phyloP scores from a whole-genome alignment of 2,113 vertebrate genomes.

The Abramis brama region DNA sequence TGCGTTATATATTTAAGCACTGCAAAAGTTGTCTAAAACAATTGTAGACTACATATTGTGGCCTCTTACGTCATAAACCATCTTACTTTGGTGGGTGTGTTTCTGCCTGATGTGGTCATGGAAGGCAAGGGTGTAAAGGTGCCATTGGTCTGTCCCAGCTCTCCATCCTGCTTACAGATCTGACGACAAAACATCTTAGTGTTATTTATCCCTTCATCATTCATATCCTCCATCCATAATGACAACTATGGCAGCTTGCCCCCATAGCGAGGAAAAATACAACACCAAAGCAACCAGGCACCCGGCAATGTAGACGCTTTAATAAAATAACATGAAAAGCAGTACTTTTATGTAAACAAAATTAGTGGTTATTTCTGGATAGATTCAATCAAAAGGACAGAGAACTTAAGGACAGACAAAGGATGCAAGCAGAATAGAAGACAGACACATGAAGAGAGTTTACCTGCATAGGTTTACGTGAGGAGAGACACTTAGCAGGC shows the following conservation, averaged over 20 bases:
- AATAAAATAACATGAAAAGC: background rate
- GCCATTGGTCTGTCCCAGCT: slow-evolving; percentile 65
- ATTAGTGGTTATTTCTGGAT: background rate
- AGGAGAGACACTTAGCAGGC: slow-evolving; percentile 86
- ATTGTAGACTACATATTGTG: background rate
- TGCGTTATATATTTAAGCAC: background rate
- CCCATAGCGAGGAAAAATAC: background rate
- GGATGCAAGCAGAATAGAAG: slow-evolving; percentile 24
- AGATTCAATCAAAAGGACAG: slow-evolving; percentile 6
- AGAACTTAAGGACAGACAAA: background rate
- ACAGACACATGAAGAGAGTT: slow-evolving; percentile 54
- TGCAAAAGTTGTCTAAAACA: background rate
- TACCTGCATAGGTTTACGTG: slow-evolving; percentile 88
- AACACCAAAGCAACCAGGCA: background rate
- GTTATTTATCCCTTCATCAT: background rate
- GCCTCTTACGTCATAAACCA: background rate
- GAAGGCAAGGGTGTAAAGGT: slow-evolving; percentile 74
- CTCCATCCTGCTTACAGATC: slow-evolving; percentile 83
- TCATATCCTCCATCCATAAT: background rate
- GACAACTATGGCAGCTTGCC: background rate
- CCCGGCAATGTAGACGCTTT: background rate
- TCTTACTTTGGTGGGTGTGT: slow-evolving; percentile 82
- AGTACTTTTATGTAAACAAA: background rate
- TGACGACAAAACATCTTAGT: slow-evolving; percentile 56
- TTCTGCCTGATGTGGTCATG: slow-evolving; percentile 78